Evolutionary conservation across 2,888 invertebrate species (phyloP), one percentile per base, ranked within the genome.

Genomic region (Leptinotarsa tumamoca): DNA sequence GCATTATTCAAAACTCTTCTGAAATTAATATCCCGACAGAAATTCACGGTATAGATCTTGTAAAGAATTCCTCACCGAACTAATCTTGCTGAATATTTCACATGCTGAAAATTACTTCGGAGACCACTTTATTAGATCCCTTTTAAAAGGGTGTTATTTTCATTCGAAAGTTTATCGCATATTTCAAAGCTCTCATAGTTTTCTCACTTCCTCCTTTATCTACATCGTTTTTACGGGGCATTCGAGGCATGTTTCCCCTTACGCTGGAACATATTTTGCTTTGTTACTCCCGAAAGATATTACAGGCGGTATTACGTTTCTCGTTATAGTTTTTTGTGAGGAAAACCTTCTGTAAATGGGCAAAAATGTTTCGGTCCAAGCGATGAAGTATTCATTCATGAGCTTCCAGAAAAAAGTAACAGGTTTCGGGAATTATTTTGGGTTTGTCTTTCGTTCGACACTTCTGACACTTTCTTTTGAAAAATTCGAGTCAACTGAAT

Each of bases 221-320:
- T 74, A 17, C 76, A 71, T 69, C 74, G 56, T 77, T 78, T 78
- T 77, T 78, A 80, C 72, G 75, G 74, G 63, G 43, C 63, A 79
- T 72, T 68, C 17, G 68, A 72, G 68, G 18, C 68, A 33, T 76
- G 66, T 78, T 78, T 79, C 73, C 63, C 74, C 71, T 33, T 33
- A 63, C 63, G 1, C 63, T n/a, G 33, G n/a, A 63, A 43, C 63
- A 63, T 33, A 63, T 63, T 79, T 78, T 71, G 76, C 68, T 73
- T 78, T 74, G 76, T 79, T 74, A 72, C 73, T 79, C 76, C 75
- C 76, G 52, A 68, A 76, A 80, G 79, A 79, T 80, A 43, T 63
- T 43, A 63, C 21, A 72, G 71, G 69, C 69, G 73, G 75, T 63
- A 77, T 80, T 78, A 78, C 76, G 72, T 76, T 79, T 77, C 68